phyloP scores from a whole-genome alignment of 2,888 invertebrate species.

The Cryptocephalus primarius region DNA sequence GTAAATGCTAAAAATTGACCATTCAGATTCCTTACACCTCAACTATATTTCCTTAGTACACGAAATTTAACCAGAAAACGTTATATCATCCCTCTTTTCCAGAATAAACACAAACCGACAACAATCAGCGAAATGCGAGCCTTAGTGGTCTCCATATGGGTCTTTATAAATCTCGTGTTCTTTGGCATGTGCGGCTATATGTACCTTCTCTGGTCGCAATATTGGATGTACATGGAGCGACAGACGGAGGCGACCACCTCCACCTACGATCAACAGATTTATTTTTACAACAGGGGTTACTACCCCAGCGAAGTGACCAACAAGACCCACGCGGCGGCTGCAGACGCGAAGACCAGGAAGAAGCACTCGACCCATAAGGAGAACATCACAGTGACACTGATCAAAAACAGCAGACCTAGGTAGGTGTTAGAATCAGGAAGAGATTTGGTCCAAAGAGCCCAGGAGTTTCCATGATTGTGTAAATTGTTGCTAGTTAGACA shows the following conservation, averaged over 20 bases:
- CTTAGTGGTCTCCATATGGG: slow-evolving; percentile 57
- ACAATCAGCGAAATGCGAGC: slow-evolving; percentile 42
- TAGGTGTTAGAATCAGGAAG: neutral
- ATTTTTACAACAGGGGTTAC: slow-evolving; percentile 34
- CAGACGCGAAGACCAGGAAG: slow-evolving; percentile 19
- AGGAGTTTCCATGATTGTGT: neutral
- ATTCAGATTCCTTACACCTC: no score
- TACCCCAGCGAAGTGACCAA: slow-evolving; percentile 16
- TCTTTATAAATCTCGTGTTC: slow-evolving; percentile 58
- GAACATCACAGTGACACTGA: slow-evolving; percentile 37
- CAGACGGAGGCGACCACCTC: slow-evolving; percentile 38
- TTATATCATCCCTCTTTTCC: no score
- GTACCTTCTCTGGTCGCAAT: slow-evolving; percentile 61
- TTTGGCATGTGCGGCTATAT: slow-evolving; percentile 64
- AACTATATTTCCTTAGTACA: no score
- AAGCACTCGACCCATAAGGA: slow-evolving; percentile 30
- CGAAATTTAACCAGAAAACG: no score
- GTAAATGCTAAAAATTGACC: no score
- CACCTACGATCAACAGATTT: slow-evolving; percentile 36
- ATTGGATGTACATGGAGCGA: slow-evolving; percentile 53
- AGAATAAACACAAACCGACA: no score
- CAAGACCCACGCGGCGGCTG: neutral
- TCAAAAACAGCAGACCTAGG: slow-evolving; percentile 47
- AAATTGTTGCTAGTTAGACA: no score
- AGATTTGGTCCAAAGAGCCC: no score